Conservation (phyloP, 2,797 vertebrate genomes). For the Chloroceryle amazona region DNA sequence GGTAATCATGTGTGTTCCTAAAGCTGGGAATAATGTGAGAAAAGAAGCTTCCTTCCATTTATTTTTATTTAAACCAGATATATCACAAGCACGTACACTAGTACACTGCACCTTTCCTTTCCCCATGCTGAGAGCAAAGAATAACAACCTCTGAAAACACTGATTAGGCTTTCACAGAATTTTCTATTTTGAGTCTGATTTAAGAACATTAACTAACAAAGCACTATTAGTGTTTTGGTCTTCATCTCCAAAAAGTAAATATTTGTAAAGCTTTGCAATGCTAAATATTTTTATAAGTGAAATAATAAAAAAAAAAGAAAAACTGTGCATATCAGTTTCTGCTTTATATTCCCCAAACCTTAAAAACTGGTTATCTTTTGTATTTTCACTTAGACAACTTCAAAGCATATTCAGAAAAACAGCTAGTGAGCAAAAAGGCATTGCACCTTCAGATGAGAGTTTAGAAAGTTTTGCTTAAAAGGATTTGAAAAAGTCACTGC, state of each 20-base stretch:
- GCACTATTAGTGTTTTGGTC: neutral
- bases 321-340: neutral
- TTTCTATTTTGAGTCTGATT: neutral
- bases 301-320: neutral
- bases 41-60: neutral
- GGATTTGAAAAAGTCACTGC: neutral
- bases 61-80: conserved; percentile 14
- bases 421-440: neutral
- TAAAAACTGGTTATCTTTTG: neutral
- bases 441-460: neutral
- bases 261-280: neutral
- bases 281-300: neutral
- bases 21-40: neutral
- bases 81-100: neutral
- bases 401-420: neutral
- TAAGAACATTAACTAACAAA: neutral
- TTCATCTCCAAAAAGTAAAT: neutral
- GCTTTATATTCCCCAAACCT: neutral
- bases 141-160: neutral
- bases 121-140: conserved; percentile 48
- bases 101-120: neutral
- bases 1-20: neutral
- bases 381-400: neutral
- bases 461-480: neutral
- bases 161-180: neutral